These are phyloP conservation scores for Pandemis corylana DNA, from an alignment of 2,888 invertebrate genomes.

Conservation along the genomic window DNA sequence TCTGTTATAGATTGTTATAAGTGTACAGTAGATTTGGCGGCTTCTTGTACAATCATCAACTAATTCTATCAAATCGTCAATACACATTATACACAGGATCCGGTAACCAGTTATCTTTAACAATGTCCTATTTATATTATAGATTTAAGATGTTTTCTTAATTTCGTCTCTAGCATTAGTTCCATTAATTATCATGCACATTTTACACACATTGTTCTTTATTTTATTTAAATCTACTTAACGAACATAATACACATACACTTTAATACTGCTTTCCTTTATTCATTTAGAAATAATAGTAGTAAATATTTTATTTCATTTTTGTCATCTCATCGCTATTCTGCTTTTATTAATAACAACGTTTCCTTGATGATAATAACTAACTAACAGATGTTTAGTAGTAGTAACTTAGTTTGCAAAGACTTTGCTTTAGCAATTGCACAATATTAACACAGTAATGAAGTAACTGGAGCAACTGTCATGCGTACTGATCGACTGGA, in stretches of 20 bases:
- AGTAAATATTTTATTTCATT: slow-evolving; percentile 47
- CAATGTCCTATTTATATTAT: slow-evolving; percentile 48
- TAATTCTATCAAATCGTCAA: slow-evolving; percentile 72
- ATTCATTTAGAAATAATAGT: slow-evolving; percentile 41
- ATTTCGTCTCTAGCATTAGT: slow-evolving; percentile 49
- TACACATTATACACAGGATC: slow-evolving; percentile 73
- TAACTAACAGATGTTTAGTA: slow-evolving; percentile 58
- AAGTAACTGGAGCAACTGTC: slow-evolving; percentile 76
- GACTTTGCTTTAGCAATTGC: slow-evolving; percentile 77
- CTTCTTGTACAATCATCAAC: slow-evolving; percentile 77
- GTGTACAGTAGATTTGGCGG: slow-evolving; percentile 77
- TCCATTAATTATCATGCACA: slow-evolving; percentile 23
- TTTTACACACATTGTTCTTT: slow-evolving; percentile 42
- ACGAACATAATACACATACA: slow-evolving; percentile 43
- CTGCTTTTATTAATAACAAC: slow-evolving; percentile 64
- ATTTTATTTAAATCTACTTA: slow-evolving; percentile 12
- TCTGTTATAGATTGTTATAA: slow-evolving; percentile 57
- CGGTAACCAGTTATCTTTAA: slow-evolving; percentile 50
- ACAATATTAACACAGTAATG: slow-evolving; percentile 62
- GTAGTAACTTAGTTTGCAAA: slow-evolving; percentile 60
- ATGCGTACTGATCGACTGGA: slow-evolving; percentile 80
- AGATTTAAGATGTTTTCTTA: slow-evolving; percentile 81
- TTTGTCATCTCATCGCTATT: slow-evolving; percentile 55
- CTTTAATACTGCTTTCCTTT: slow-evolving; percentile 37
- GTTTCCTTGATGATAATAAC: slow-evolving; percentile 32